phyloP scores from a whole-genome alignment of 2,797 vertebrate species.

The Enteromius mattozi region DNA sequence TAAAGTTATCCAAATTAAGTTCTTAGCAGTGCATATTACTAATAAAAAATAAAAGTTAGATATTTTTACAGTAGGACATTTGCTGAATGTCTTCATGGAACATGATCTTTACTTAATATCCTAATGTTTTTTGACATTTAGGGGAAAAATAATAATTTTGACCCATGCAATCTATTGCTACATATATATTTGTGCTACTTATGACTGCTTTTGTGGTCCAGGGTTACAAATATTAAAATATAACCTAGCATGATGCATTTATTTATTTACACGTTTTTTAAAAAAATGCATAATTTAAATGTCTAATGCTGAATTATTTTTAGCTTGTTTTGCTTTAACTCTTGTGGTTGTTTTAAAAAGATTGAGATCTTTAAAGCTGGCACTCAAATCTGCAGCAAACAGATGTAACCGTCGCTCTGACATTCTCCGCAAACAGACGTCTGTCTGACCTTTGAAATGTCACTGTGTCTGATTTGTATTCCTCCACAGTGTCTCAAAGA shows the following conservation, averaged over 20 bases:
- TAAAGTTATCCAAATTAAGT: neutral
- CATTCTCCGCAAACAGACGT: conserved; percentile 63
- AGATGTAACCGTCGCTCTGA: conserved; percentile 50
- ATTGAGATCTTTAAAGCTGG: neutral
- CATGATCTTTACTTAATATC: neutral
- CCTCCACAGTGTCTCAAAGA: conserved; percentile 33
- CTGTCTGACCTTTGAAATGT: conserved; percentile 67
- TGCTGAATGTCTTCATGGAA: neutral
- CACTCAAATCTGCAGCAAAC: neutral
- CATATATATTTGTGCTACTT: neutral
- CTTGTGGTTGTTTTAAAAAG: neutral
- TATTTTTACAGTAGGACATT: neutral
- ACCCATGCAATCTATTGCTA: neutral
- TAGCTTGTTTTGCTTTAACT: neutral
- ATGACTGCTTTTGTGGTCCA: neutral
- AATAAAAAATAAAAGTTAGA: neutral
- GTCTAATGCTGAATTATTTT: neutral
- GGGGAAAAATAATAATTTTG: neutral
- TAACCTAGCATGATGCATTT: neutral
- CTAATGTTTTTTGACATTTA: neutral
- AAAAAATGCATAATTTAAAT: neutral
- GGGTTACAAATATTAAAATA: neutral
- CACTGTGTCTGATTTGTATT: conserved; percentile 34
- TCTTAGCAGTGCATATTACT: neutral
- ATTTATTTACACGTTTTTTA: too few relatives aligned